A percentile compares a stretch with the other conserved stretches of the same genome.
Conservation (phyloP, 2,888 invertebrate species). For the Ectobius pallidus region DNA sequence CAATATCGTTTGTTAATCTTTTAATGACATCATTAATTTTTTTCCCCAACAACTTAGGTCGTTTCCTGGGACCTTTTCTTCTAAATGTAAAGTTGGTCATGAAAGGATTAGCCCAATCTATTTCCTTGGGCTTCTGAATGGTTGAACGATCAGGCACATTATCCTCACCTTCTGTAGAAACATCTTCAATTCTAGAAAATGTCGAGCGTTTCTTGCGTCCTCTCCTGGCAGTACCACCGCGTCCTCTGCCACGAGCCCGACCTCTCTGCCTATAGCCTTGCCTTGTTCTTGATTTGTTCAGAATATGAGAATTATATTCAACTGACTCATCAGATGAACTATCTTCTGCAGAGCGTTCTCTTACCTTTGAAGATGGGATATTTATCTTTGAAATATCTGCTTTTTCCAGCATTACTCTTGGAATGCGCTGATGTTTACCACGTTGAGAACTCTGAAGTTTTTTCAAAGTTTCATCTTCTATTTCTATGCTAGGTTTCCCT, state of each 20-base stretch:
- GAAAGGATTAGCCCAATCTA: neutral
- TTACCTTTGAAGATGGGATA: neutral
- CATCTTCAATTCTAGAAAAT: neutral
- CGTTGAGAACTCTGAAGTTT: too few relatives aligned
- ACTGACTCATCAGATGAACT: constrained; percentile 9
- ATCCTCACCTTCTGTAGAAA: constrained; percentile 22
- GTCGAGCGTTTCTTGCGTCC: neutral
- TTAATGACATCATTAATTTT: constrained; percentile 33
- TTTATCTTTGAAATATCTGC: constrained; percentile 31
- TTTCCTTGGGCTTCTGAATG: neutral
- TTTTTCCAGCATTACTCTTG: constrained; percentile 34
- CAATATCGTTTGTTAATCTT: constrained; percentile 2
- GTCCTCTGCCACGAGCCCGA: neutral
- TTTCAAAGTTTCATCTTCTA: neutral
- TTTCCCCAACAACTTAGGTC: constrained; percentile 1
- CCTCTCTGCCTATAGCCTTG: neutral
- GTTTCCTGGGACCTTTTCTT: constrained; percentile 19
- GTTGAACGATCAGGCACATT: constrained; percentile 4
- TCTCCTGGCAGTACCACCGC: neutral
- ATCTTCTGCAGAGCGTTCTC: neutral
- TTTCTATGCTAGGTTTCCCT: neutral
- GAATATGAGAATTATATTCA: neutral
- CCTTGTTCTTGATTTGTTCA: neutral
- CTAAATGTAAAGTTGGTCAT: neutral
- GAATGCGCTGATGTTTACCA: constrained; percentile 17